These are phyloP conservation scores for Oxytorus armatus DNA, from an alignment of 2,888 invertebrate species.

Conservation along the genomic window DNA sequence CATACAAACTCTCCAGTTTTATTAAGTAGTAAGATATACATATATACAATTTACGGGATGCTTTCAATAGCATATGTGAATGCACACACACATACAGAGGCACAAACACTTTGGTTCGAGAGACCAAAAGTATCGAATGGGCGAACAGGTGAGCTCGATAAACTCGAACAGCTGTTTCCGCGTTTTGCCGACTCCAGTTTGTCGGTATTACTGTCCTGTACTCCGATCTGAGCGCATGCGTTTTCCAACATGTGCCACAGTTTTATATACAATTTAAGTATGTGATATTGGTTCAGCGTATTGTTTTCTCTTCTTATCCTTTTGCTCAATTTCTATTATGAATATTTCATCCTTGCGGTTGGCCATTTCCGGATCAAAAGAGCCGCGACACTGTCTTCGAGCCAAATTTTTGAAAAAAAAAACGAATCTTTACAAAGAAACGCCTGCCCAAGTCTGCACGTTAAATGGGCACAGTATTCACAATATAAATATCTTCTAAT, in stretches of 20 bases:
- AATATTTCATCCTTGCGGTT: no score
- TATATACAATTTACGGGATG: constrained; percentile 32
- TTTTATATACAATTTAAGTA: not conserved
- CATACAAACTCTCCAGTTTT: no score
- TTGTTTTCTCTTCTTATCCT: constrained; percentile 4
- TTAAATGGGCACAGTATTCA: no score
- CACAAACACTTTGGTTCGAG: constrained; percentile 38
- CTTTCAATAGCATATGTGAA: constrained; percentile 43
- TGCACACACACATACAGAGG: not conserved
- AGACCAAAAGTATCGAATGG: constrained; percentile 71
- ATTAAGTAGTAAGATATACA: no score
- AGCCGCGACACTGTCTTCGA: no score
- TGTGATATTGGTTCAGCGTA: not conserved
- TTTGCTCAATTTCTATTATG: no score
- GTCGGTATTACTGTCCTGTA: constrained; percentile 13
- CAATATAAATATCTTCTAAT: no score
- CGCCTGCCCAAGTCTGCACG: no score
- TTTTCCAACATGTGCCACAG: constrained; percentile 21
- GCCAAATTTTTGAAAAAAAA: no score
- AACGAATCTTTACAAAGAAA: no score
- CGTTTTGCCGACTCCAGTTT: constrained; percentile 68
- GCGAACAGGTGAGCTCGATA: constrained; percentile 77
- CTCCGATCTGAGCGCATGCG: constrained; percentile 34
- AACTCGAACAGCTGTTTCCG: constrained; percentile 80
- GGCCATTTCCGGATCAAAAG: no score